Base-by-base conservation (phyloP, 2,888 invertebrate genomes). In the Zaprionus lineosus region DNA sequence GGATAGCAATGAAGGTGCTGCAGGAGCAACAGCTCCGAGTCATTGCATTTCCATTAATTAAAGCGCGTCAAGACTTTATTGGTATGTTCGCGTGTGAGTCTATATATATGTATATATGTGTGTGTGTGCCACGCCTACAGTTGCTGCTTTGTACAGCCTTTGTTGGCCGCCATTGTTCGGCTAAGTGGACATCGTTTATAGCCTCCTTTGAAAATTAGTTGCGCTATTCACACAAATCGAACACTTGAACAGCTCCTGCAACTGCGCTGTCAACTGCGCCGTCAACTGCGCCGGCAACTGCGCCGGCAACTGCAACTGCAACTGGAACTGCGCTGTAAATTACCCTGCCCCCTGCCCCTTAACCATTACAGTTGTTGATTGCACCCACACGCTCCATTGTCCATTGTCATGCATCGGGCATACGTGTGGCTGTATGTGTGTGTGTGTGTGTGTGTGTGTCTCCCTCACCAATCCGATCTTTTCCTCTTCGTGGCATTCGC, bases 101-200 rank as follows among this genome's bases (percentile, higher is more conserved):
- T 15, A 12, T 11, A 19, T 34, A 28, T 14, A 12, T 28, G 12
- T 14, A n/a, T 26, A 19, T 9, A 7, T 36, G 16, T 50, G 69
- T 51, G 34, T 52, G 56, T 43, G 43, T 55, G 61, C 68, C 77
- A 68, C 71, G 62, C 75, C 75, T 34, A 57, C 61, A 53, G 65
- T 63, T 61, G 61, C 55, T 52, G 59, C 62, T 46, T 73, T 68
- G 74, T 73, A 55, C 48, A 33, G 52, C 60, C 63, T 59, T 56
- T 78, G 48, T 63, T 52, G 47, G 31, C 14, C 39, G 39, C 53
- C 55, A 55, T 72, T 79, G 82, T 79, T 43, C 61, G 46, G 24
- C 72, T 86, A 84, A 84, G 86, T 84, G 86, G 86, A 72, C 84
- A 83, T 70, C 84, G 77, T 85, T 86, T 74, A 75, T 78, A 61